A percentile compares a stretch with the other conserved stretches of the same genome.
Evolutionary conservation across 2,113 vertebrate species (phyloP).

Genomic region (Esox niger): DNA sequence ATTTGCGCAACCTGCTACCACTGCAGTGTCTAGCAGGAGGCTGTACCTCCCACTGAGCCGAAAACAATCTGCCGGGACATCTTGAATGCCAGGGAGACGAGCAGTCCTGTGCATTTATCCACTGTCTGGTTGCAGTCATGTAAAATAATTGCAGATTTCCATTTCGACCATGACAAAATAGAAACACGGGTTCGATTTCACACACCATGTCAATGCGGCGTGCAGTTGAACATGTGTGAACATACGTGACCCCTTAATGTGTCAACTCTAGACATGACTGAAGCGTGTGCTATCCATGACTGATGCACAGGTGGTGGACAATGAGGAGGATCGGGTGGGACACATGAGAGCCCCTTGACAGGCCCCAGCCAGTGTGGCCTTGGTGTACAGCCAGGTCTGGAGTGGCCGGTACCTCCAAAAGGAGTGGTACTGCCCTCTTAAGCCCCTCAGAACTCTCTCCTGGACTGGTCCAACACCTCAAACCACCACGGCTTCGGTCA

Average conservation of each 20-base stretch:
- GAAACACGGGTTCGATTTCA: too few relatives aligned
- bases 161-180: too few relatives aligned
- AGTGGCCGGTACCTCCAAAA: not conserved
- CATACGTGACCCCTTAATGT: slow-evolving; percentile 3
- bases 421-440: too few relatives aligned
- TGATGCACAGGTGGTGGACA: slow-evolving; percentile 33
- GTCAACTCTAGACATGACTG: slow-evolving; percentile 30
- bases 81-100: too few relatives aligned
- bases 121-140: too few relatives aligned
- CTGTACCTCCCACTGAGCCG: not conserved
- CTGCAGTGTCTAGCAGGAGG: not conserved
- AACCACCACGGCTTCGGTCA: slow-evolving; percentile 32
- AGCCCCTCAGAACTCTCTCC: too few relatives aligned
- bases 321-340: slow-evolving; percentile 9
- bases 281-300: slow-evolving; percentile 53
- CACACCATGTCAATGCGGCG: too few relatives aligned
- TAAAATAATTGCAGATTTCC: too few relatives aligned
- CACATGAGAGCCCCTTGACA: slow-evolving; percentile 37
- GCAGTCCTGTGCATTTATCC: too few relatives aligned
- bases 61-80: not conserved
- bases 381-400: slow-evolving; percentile 9
- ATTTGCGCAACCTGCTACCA: not conserved
- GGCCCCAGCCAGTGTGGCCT: slow-evolving; percentile 33
- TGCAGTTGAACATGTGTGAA: not conserved
- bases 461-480: too few relatives aligned